Conservation (phyloP, 2,888 invertebrate species). For the Quadroppia sp. region DNA sequence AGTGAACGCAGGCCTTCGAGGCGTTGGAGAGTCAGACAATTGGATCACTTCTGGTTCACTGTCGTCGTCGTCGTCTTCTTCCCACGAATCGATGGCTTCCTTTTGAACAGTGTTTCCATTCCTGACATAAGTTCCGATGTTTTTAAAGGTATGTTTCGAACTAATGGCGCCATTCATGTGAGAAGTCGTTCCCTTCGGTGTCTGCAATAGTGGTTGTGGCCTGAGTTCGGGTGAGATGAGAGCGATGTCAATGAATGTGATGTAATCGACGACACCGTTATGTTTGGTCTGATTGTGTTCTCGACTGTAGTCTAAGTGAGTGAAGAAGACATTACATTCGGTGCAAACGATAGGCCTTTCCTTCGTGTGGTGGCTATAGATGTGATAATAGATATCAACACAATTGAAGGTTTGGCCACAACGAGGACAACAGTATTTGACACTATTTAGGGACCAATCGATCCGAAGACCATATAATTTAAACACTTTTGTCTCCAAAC, state of each 20-base stretch:
- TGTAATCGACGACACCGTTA: neutral
- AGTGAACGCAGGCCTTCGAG: too few species aligned
- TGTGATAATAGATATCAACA: slow-evolving; percentile 14
- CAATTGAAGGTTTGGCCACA: neutral
- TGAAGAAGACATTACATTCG: neutral
- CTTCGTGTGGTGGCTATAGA: slow-evolving; percentile 8
- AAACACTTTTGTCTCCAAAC: neutral
- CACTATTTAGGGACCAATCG: neutral
- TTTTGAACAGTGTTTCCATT: too few species aligned
- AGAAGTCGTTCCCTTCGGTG: too few species aligned
- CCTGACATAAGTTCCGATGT: too few species aligned
- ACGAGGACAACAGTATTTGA: slow-evolving; percentile 22
- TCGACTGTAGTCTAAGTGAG: slow-evolving; percentile 15
- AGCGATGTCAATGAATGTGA: neutral
- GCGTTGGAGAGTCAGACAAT: slow-evolving; percentile 6
- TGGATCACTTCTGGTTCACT: slow-evolving; percentile 11
- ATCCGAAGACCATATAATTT: slow-evolving; percentile 24
- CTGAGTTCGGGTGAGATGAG: too few species aligned
- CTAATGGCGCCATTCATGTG: neutral
- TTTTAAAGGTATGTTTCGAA: too few species aligned
- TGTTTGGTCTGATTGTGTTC: neutral
- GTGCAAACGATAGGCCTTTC: neutral
- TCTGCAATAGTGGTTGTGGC: too few species aligned
- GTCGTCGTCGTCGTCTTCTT: neutral
- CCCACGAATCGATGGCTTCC: neutral